Evolutionary conservation across 2,113 vertebrate genomes (phyloP), one percentile per base, ranked within the genome.

Genomic region (Muntiacus muntjak): DNA sequence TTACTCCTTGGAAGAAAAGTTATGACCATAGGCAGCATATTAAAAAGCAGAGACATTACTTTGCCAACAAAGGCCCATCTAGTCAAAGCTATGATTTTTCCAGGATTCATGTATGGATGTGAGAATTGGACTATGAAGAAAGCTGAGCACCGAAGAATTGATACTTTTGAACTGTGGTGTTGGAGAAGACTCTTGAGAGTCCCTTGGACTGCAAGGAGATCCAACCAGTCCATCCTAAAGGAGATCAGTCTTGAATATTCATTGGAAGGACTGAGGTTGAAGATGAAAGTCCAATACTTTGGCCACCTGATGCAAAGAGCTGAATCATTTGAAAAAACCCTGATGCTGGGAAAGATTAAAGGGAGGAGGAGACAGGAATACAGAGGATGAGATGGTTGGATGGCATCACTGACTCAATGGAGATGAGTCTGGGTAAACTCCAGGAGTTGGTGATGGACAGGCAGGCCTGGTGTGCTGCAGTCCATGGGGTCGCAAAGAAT

Each of bases 111-210:
- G 67, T 40, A 71, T 71, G 67, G 19, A 40, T 40, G n/a, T 71
- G 19, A 71, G 67, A 23, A 2, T 40, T 71, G 67, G 10, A 71
- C n/a, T 71, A 23, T 40, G 6, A 71, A 40, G n/a, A 71, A 71
- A 71, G n/a, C n/a, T 71, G 19, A 40, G 67, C 19, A 12, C 19
- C 0, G 0, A 40, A 71, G 67, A 71, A 36, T 12, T 40, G n/a
- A 40, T 71, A 9, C 10, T 36, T 71, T 40, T 71, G 67, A 71
- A 71, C n/a, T 40, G n/a, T 71, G 19, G 67, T 71, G 5, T 71
- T 71, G 67, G n/a, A 40, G n/a, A 6, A 71, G 67, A 71, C 67
- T 71, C n/a, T 40, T 23, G 19, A 40, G 19, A 40, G 19, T 40
- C n/a, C n/a, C 19, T 40, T 71, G n/a, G 67, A 36, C n/a, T 71